Percentiles rank a stretch among this genome's conserved stretches.
Conservation (phyloP, 2,888 invertebrate genomes). For the Leptopilina myrica region DNA sequence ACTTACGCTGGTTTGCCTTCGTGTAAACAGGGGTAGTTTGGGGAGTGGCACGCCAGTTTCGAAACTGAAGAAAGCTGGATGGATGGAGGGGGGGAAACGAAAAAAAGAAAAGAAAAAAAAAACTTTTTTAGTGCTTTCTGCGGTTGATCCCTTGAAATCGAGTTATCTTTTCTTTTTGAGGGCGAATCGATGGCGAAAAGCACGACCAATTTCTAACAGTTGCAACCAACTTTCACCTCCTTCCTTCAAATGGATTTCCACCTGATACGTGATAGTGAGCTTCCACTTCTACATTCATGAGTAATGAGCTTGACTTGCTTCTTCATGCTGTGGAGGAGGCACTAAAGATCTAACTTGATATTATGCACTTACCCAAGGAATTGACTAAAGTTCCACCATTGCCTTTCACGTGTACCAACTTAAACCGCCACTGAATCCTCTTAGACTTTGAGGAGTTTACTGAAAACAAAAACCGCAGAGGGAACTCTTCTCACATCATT, state of each 20-base stretch:
- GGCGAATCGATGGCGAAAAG: conserved; percentile 49
- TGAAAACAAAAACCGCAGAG: conserved; percentile 15
- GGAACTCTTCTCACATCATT: not conserved
- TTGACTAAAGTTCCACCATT: conserved; percentile 34
- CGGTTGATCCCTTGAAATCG: conserved; percentile 53
- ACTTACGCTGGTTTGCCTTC: conserved; percentile 60
- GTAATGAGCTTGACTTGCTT: conserved; percentile 41
- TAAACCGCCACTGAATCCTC: conserved; percentile 29
- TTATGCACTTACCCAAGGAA: conserved; percentile 39
- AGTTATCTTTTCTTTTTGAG: conserved; percentile 56
- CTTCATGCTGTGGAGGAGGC: conserved; percentile 33
- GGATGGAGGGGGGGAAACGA: too few relatives aligned
- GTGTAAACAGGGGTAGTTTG: conserved; percentile 56
- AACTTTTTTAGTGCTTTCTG: conserved; percentile 59
- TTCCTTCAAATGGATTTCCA: conserved; percentile 26
- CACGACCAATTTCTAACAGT: conserved; percentile 51
- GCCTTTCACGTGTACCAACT: conserved; percentile 26
- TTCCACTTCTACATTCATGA: conserved; percentile 39
- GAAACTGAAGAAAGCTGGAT: not conserved
- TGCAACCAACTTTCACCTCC: conserved; percentile 52
- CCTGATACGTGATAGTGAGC: conserved; percentile 39
- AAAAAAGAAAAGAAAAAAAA: conserved; percentile 41
- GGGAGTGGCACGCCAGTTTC: conserved; percentile 45
- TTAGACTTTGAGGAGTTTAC: conserved; percentile 21
- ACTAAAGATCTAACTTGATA: conserved; percentile 41